Evolutionary conservation across 2,797 vertebrate genomes (phyloP), one percentile per base, ranked within the genome.

Genomic region (Etheostoma perlongum): DNA sequence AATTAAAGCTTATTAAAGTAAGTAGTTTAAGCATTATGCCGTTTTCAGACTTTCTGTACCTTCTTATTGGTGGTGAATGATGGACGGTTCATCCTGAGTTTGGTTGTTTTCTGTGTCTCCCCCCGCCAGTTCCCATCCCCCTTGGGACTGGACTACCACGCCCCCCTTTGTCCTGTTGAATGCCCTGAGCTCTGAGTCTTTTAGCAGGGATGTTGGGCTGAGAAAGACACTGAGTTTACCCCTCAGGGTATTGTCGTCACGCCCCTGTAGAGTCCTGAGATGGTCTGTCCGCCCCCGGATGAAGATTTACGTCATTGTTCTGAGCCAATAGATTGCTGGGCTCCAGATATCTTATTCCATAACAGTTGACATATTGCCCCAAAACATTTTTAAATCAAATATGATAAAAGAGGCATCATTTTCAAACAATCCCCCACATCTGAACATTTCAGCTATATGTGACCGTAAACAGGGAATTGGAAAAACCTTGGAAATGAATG

Each of bases 161-260:
- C 79, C 81, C 73, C 73, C 86, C 40, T 89, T 90, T 92, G 85
- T 92, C 74, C 76, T 12, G 42, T 51, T 88, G 77, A 91, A 85
- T 67, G 73, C 66, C 59, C 69, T 1, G 0, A 72, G 58, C 69
- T 36, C 60, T 23, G 51, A 27, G 66, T 72, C 47, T 55, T 81
- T 78, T 36, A 63, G 59, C 79, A 9, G 58, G 54, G 61, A 83
- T 78, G 82, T 77, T 74, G 0, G 21, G 64, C 79, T 74, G 86
- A 78, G 79, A 72, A 78, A 78, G 72, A 78, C 72, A 21, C 75
- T 4, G 51, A 23, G 42, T 65, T 67, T 14, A 11, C 54, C 13
- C 68, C 44, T 23, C 9, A 1, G 72, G 67, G 69, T 63, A 33
- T 87, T 84, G 85, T 88, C 71, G 57, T 62, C 53, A 0, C 16